Conservation (phyloP, 1,140 invertebrate genomes). For the Solenopsis fugax region DNA sequence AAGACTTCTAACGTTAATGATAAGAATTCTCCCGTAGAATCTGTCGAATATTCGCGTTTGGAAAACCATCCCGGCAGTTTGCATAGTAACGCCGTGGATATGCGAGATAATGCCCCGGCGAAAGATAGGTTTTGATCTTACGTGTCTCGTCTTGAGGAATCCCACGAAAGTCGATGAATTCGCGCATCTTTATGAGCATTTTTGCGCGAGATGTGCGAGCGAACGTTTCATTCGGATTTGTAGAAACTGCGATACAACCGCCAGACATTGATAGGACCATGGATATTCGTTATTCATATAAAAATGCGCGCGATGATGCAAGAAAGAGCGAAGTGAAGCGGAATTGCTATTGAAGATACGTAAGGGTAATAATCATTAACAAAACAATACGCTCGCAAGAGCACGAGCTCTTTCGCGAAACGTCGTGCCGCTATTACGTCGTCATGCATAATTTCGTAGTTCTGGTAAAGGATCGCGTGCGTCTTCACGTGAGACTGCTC, state of each 20-base stretch:
- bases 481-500: neutral
- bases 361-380: slow-evolving; percentile 59
- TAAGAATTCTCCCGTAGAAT: slow-evolving; percentile 12
- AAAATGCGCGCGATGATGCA: neutral
- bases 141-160: neutral
- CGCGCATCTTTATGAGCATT: neutral
- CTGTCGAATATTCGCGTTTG: slow-evolving; percentile 27
- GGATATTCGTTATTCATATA: neutral
- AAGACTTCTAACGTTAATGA: neutral
- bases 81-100: slow-evolving; percentile 26
- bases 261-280: neutral
- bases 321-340: neutral
- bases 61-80: slow-evolving; percentile 12
- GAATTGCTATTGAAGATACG: neutral
- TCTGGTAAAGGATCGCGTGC: slow-evolving; percentile 19
- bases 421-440: slow-evolving; percentile 14
- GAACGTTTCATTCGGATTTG: too few relatives aligned
- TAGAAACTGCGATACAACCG: too few relatives aligned
- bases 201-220: neutral
- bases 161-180: slow-evolving; percentile 24
- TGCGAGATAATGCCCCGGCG: slow-evolving; percentile 13
- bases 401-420: slow-evolving; percentile 20
- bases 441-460: slow-evolving; percentile 58
- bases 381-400: slow-evolving; percentile 45
- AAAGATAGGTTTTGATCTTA: slow-evolving; percentile 16